Evolutionary conservation across 2,113 vertebrate genomes (phyloP), one percentile per base, ranked within the genome.

Genomic region (Nesogale talazaci): DNA sequence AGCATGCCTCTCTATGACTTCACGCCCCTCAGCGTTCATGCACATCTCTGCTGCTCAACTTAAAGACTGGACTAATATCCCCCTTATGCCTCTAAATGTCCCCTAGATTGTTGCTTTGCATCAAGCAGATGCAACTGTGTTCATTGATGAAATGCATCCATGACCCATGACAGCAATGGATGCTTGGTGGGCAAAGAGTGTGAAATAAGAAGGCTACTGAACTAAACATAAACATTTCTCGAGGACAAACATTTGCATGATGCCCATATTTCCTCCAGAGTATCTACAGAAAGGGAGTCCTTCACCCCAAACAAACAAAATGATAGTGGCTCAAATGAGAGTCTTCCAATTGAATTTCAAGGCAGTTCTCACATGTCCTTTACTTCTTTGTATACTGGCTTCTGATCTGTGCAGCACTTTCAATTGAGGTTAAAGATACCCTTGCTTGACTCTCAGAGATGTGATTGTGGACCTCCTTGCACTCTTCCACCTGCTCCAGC

Each of bases 121-220:
- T 20, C 76, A 6, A 76, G 67, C 12, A 86, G 46, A 79, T 29
- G 4, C 38, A 91, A 92, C 80, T 91, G 89, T 94, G 86, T 86
- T 92, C 94, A 46, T 57, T 84, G 40, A 70, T 76, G 85, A 61
- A 92, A 83, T 78, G 27, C 87, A 91, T 83, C 40, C 87, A 61
- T 84, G 36, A 82, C 75, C 57, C 74, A 74, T 91, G 29, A 94
- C 91, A 93, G 29, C 38, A 84, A 72, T 88, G 52, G 40, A 74
- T 81, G 22, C 69, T 63, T 69, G 42, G 19, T 94, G n/a, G 36
- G 67, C 77, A 84, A 94, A 81, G 19, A 83, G 19, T 52, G 31
- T 79, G 27, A 94, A 89, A 59, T 80, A 78, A 93, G 61, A 74
- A 29, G 69, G 17, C 23, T 20, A 86, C 70, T 57, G 25, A 90